These are phyloP conservation scores for Nixonia krombeini DNA, from an alignment of 1,140 invertebrate species.

Conservation along the genomic window DNA sequence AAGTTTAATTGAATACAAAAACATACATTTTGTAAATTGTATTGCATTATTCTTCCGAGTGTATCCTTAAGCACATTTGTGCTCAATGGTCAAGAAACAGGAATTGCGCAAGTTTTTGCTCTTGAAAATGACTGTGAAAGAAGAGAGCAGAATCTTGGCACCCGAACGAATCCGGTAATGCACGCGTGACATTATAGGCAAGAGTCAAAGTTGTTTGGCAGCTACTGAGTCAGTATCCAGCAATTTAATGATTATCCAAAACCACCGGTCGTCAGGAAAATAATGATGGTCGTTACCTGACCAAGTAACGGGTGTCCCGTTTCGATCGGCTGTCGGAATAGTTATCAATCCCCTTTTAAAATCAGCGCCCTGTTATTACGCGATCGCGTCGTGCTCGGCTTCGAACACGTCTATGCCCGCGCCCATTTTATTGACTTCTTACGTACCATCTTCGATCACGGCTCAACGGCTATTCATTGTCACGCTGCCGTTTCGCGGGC, in stretches of 20 bases:
- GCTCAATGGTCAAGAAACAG: background rate
- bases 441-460: no score
- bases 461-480: no score
- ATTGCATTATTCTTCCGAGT: no score
- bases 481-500: no score
- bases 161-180: no score
- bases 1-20: no score
- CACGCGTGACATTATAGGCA: no score
- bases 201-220: background rate
- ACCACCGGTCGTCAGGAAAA: background rate
- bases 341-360: constrained; percentile 58
- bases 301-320: constrained; percentile 64
- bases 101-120: background rate
- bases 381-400: constrained; percentile 23
- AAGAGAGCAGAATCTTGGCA: no score
- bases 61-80: no score
- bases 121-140: background rate
- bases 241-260: constrained; percentile 8
- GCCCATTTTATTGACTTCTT: background rate
- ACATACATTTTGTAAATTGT: no score
- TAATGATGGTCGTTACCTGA: constrained; percentile 61
- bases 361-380: constrained; percentile 58
- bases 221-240: constrained; percentile 14
- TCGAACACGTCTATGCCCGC: constrained; percentile 1
- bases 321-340: constrained; percentile 61